Base-by-base conservation (phyloP, 53 echinoderm and acorn worm species). In the Stichopus horrens region DNA sequence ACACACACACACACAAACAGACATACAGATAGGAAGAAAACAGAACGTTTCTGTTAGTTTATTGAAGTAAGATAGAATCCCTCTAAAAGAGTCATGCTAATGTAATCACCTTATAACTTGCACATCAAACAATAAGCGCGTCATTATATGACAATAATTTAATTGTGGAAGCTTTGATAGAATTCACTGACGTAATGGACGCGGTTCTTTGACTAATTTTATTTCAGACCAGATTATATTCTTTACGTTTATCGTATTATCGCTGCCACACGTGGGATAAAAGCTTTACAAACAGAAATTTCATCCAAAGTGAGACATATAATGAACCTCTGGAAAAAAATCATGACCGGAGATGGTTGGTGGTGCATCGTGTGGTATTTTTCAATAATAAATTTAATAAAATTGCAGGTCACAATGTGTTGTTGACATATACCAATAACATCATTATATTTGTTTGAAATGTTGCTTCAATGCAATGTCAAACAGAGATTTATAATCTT, bases 171-270 rank as follows among this genome's bases (percentile, higher is more conserved):
- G 18, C 71, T 7, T 71, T 71, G 71, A 71, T 20, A 71, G 71
- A n/a, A 71, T 71, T 20, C 6, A 71, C 71, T 71, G 71, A 71
- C 71, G 71, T 71, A 71, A 71, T 20, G n/a, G 71, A 71, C 71
- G 71, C 71, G 71, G 6, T 71, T 71, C n/a, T 13, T 18, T 71
- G 14, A 71, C 71, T 71, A 71, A 71, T 71, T 71, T 71, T 7
- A 71, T 71, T 71, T 18, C 71, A 13, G 18, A 71, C n/a, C 71
- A 71, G 71, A 18, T 71, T 71, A 71, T 18, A 71, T 20, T 20
- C 19, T 18, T 18, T 5, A n/a, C 6, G 18, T 71, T 5, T 63
- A 16, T 10, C 16, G n/a, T 71, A 71, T 71, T 71, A 71, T n/a
- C 71, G 19, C 16, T 71, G 71, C 16, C 71, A 71, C 71, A 18